Percentiles rank a stretch among this genome's conserved stretches.
phyloP scores from a whole-genome alignment of 37 sponge, comb jelly and placozoan genomes.

The Theonella swinhoei region DNA sequence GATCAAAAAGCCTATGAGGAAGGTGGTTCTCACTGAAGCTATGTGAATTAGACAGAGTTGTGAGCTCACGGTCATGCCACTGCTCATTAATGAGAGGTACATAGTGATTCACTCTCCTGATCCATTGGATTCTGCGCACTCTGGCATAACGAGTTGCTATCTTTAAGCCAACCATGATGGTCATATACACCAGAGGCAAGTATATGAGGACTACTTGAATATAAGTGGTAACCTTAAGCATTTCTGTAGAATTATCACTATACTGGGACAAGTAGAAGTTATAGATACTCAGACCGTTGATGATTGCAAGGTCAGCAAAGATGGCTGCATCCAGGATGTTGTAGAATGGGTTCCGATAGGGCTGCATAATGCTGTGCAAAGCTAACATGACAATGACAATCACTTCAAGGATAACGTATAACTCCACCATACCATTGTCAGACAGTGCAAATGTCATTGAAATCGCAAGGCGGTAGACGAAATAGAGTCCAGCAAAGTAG shows the following conservation, averaged over 20 bases:
- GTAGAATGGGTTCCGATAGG: slow-evolving; percentile 14
- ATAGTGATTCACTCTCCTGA: slow-evolving; percentile 10
- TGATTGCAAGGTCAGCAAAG: slow-evolving; percentile 8
- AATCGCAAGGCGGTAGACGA: slow-evolving; percentile 20
- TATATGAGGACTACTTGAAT: slow-evolving; percentile 26
- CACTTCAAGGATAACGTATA: slow-evolving; percentile 11
- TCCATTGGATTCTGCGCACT: too few species aligned
- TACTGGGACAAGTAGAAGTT: slow-evolving; percentile 5
- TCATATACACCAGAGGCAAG: slow-evolving; percentile 29
- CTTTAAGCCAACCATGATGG: background rate
- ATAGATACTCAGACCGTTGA: slow-evolving; percentile 18
- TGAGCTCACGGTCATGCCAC: background rate
- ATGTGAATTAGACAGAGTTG: background rate
- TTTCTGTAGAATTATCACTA: background rate
- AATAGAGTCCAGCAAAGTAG: slow-evolving; percentile 39
- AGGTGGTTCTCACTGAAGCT: background rate
- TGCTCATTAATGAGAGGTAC: background rate
- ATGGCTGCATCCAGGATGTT: slow-evolving; percentile 29
- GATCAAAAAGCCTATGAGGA: slow-evolving; percentile 16
- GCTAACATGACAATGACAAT: slow-evolving; percentile 14
- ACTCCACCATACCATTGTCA: background rate
- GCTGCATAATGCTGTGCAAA: slow-evolving; percentile 13
- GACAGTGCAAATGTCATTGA: background rate
- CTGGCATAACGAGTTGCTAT: background rate
- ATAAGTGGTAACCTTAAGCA: background rate